Conservation (phyloP, 2,888 invertebrate genomes). For the Poecilobothrus nobilitatus region DNA sequence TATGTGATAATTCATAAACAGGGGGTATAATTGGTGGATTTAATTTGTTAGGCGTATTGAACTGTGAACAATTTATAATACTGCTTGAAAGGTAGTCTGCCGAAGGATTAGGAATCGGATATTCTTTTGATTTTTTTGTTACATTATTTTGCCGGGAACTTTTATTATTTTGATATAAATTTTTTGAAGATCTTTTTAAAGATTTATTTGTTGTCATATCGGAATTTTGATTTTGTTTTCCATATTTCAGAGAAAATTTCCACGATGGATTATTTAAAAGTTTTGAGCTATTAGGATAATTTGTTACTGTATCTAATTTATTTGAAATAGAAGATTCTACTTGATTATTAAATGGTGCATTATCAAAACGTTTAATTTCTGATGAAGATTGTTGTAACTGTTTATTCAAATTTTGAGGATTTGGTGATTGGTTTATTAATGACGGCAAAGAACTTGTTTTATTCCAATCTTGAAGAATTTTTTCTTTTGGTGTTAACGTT, state of each 20-base stretch:
- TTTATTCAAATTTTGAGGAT: neutral
- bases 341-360: neutral
- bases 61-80: neutral
- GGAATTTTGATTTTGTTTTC: neutral
- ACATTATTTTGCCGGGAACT: neutral
- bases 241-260: neutral
- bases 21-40: neutral
- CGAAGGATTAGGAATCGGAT: neutral
- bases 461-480: constrained; percentile 1
- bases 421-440: neutral
- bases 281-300: neutral
- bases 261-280: neutral
- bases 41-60: neutral
- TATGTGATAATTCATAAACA: constrained; percentile 1
- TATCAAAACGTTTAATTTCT: neutral
- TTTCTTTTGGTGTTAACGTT: neutral
- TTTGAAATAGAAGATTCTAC: neutral
- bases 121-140: neutral
- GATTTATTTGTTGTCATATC: neutral
- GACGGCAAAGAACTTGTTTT: neutral
- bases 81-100: neutral
- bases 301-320: neutral
- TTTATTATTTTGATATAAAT: neutral
- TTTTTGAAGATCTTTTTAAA: neutral
- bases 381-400: neutral